Base-by-base conservation (phyloP, 2,113 vertebrate genomes). In the Cettia cetti region DNA sequence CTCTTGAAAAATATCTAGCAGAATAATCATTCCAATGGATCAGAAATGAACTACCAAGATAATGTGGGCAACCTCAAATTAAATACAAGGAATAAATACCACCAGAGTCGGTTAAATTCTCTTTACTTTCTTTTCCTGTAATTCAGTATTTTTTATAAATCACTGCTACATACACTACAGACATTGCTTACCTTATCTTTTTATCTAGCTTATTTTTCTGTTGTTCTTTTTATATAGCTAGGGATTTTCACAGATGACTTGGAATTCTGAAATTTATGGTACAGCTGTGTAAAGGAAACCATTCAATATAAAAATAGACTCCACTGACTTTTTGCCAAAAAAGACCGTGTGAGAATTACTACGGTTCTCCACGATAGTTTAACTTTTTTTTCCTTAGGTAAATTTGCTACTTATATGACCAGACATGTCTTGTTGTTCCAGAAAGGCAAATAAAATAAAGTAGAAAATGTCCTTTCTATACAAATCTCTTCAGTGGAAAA, bases 41-140 rank as follows among this genome's bases (percentile, higher is more conserved):
- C 92, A 95, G 94, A 94, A 94, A 97, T 39, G 57, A 97, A 63
- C 76, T 85, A 94, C 84, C 83, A 93, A 56, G 69, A 80, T 64
- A 93, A 94, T 94, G 15, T 90, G 90, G 77, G 93, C 68, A 82
- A 85, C 39, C 33, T 80, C 60, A 79, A 94, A 78, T 54, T 66
- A 95, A 95, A 94, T 40, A 84, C 53, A 88, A 91, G 80, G 57
- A 95, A 95, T 82, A 97, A 96, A 89, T 93, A 95, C 76, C 94
- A 96, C 54, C 82, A 64, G 1, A 7, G 35, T 6, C 65, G 39
- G 56, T 78, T 70, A 59, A 61, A 76, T 78, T 60, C 13, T 70
- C 31, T 53, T 70, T 49, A 20, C 11, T 15, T 74, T 57, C 63
- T 83, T 31, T 52, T 71, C 50, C 64, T 42, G 40, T 45, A 81